phyloP scores from a whole-genome alignment of 1,140 invertebrate genomes.

The Temnothorax curvispinosus region DNA sequence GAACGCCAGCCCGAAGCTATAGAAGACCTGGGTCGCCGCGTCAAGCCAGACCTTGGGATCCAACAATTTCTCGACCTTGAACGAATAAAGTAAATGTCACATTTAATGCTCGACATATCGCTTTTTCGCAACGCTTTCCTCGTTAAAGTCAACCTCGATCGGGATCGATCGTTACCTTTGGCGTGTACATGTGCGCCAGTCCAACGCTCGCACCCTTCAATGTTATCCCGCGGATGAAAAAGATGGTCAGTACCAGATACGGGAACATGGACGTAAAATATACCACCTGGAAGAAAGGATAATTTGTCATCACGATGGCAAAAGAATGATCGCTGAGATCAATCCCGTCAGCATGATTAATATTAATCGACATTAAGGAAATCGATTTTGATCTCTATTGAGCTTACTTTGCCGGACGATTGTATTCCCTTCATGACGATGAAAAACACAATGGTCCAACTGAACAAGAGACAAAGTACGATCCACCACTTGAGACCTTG shows the following conservation, averaged over 20 bases:
- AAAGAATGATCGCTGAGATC: not conserved
- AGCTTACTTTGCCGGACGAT: constrained; percentile 96
- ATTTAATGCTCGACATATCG: constrained; percentile 61
- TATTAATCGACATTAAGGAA: not conserved
- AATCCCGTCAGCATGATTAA: not conserved
- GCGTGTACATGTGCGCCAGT: constrained; percentile 96
- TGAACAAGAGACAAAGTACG: constrained; percentile 94
- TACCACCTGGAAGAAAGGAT: constrained; percentile 90
- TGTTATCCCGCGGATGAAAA: constrained; percentile 96
- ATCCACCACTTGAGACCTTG: constrained; percentile 98
- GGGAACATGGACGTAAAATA: constrained; percentile 99
- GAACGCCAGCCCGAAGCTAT: constrained; percentile 97
- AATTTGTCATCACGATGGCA: not conserved
- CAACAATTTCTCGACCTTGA: constrained; percentile 91
- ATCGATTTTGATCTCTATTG: not conserved
- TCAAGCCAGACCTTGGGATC: constrained; percentile 96
- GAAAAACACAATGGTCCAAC: constrained; percentile 98
- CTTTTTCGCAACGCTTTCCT: not conserved
- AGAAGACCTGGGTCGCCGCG: constrained; percentile 98
- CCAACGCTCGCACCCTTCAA: constrained; percentile 95
- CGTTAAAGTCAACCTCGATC: not conserved
- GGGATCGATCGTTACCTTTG: constrained; percentile 88
- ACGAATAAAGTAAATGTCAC: constrained; percentile 24
- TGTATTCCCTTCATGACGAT: constrained; percentile 99
- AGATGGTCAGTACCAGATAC: constrained; percentile 97